These are phyloP conservation scores for Phoebastria nigripes DNA, from an alignment of 2,797 vertebrate genomes.

Conservation along the genomic window DNA sequence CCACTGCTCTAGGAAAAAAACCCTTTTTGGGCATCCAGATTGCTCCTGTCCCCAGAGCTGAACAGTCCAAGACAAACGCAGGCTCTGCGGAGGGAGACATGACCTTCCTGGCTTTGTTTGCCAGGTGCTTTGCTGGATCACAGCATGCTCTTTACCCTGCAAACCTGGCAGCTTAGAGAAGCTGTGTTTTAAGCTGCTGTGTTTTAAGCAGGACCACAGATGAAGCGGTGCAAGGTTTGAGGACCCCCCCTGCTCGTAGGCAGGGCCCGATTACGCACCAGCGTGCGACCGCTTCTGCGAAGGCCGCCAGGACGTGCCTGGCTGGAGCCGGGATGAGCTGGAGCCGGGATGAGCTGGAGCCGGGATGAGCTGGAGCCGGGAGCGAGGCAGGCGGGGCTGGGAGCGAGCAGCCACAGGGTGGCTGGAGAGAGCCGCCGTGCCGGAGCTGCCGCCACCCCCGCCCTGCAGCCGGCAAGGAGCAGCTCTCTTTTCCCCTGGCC, in stretches of 20 bases:
- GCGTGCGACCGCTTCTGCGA: rapidly evolving
- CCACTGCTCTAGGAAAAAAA: not conserved
- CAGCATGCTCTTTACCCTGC: not conserved
- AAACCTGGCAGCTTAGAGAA: not conserved
- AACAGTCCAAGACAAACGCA: not conserved
- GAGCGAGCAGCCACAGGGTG: conserved; percentile 57
- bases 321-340: not conserved
- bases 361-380: not conserved
- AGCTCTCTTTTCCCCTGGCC: not conserved
- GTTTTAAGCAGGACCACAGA: not conserved
- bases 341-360: not conserved
- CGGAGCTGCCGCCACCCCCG: not conserved
- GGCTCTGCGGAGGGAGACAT: not conserved
- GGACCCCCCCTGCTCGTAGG: not conserved
- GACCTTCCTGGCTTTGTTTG: not conserved
- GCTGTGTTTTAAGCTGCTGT: not conserved
- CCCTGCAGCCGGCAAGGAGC: not conserved
- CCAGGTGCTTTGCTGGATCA: not conserved
- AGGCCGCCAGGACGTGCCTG: not conserved
- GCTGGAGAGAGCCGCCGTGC: conserved; percentile 45
- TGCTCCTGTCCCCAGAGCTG: not conserved
- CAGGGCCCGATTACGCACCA: not conserved
- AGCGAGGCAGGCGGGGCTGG: not conserved
- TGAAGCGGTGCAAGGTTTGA: not conserved
- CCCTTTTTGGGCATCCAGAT: not conserved